Conservation (phyloP, 2,113 vertebrate species). For the Mohoua ochrocephala region DNA sequence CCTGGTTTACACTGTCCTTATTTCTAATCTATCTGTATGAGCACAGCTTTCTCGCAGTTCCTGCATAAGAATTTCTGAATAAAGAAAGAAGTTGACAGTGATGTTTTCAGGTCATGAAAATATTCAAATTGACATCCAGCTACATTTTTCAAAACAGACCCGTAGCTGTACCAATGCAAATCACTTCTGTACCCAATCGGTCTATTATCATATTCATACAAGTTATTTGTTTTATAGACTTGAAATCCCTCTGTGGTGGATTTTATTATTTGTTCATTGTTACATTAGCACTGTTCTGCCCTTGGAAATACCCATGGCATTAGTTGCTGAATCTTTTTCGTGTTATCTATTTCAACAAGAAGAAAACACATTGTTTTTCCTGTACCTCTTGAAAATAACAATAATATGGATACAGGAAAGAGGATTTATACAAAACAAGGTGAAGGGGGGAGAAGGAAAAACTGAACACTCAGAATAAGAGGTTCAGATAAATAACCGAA, state of each 20-base stretch:
- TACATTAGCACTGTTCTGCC: conserved; percentile 6
- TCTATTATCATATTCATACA: conserved; percentile 35
- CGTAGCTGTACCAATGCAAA: neutral
- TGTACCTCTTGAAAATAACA: neutral
- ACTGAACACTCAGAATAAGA: neutral
- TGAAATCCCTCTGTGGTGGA: neutral
- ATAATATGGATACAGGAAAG: neutral
- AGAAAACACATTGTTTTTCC: neutral
- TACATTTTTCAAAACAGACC: neutral
- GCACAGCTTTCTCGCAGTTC: neutral
- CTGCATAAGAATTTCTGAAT: neutral
- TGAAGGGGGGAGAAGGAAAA: neutral
- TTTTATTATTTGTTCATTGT: conserved; percentile 42
- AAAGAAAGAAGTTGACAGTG: neutral
- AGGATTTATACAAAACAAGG: neutral
- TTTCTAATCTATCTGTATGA: neutral
- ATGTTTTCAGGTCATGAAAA: neutral
- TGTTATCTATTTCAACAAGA: neutral
- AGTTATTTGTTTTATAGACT: conserved; percentile 28
- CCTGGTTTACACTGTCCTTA: neutral
- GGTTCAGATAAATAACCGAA: neutral
- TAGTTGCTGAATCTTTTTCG: neutral
- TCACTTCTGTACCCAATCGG: neutral
- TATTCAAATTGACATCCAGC: neutral
- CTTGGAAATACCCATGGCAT: conserved; percentile 21